A percentile compares a stretch with the other conserved stretches of the same genome.
phyloP scores from a whole-genome alignment of 2,888 invertebrate genomes.

The Acronicta aceris region DNA sequence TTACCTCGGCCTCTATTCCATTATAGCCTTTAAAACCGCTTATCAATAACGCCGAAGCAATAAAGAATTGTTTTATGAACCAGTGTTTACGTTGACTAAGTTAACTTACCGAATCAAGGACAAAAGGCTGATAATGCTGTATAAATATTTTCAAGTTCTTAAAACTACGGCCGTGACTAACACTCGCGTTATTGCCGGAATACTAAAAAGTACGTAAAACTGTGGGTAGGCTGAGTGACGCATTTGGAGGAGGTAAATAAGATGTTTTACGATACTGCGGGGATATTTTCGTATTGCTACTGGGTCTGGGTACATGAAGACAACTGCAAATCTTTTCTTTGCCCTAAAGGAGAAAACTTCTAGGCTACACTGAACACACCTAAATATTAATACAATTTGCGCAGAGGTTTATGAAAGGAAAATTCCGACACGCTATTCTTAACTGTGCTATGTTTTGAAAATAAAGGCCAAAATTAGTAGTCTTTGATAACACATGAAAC shows the following conservation, averaged over 20 bases:
- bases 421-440: slow-evolving; percentile 19
- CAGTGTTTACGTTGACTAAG: slow-evolving; percentile 34
- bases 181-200: slow-evolving; percentile 24
- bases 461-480: slow-evolving; percentile 24
- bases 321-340: slow-evolving; percentile 52
- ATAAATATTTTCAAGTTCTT: slow-evolving; percentile 38
- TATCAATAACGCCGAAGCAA: slow-evolving; percentile 24
- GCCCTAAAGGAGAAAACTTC: slow-evolving; percentile 56
- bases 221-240: slow-evolving; percentile 53
- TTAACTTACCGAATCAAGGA: slow-evolving; percentile 46
- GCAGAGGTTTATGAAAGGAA: slow-evolving; percentile 30
- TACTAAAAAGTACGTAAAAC: slow-evolving; percentile 37
- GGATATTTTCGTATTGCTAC: slow-evolving; percentile 53
- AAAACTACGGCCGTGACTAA: slow-evolving; percentile 39
- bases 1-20: slow-evolving; percentile 3
- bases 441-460: slow-evolving; percentile 20
- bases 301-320: slow-evolving; percentile 35
- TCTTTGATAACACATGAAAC: slow-evolving; percentile 29
- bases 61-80: slow-evolving; percentile 12
- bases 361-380: slow-evolving; percentile 33
- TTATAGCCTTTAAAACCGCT: slow-evolving; percentile 3
- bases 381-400: slow-evolving; percentile 27
- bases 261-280: slow-evolving; percentile 61
- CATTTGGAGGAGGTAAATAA: slow-evolving; percentile 65
- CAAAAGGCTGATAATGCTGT: slow-evolving; percentile 26